Evolutionary conservation across 2,113 vertebrate genomes (phyloP), one percentile per base, ranked within the genome.

Genomic region (Lanius collurio): DNA sequence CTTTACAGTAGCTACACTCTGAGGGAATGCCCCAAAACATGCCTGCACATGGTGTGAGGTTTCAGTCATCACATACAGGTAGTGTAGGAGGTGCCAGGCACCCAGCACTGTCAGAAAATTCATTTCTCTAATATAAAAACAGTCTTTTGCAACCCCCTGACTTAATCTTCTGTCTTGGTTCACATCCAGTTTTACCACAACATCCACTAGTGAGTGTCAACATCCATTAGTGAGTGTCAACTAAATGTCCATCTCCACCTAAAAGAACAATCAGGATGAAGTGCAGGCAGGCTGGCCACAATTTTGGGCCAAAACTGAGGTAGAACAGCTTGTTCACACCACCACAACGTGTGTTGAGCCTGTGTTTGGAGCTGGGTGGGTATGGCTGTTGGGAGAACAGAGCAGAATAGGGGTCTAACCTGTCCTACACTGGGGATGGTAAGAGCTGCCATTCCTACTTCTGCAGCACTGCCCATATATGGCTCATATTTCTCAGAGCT

Each of bases 101-200:
- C 42, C 7, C 52, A 70, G 8, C 0, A 0, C 37, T 73, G 15
- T 23, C 1, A 2, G 15, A 46, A 64, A 49, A 46, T 15, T 24
- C 50, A 80, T 50, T 81, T 75, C 39, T 87, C 14, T 77, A 69
- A 37, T 77, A 75, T 42, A 41, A 78, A 76, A 42, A 18, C 42
- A 27, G 19, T 52, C 22, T 82, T 81, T 56, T 2, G 2, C 39
- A 87, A 75, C 1, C 2, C 18, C 27, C n/a, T n/a, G 50, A 49
- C 49, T 31, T 83, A 49, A 70, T 67, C 20, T 81, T 46, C 31
- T 83, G n/a, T 63, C 60, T 59, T 70, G 30, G 23, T 15, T 26
- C 24, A 37, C 14, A 57, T 37, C 17, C 42, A 59, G 18, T 71
- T 80, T 81, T 57, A 83, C 13, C 6, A 41, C 81, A 68, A 24